These are phyloP conservation scores for Bradypodion ventrale DNA, from an alignment of 2,797 vertebrate genomes.

Conservation along the genomic window DNA sequence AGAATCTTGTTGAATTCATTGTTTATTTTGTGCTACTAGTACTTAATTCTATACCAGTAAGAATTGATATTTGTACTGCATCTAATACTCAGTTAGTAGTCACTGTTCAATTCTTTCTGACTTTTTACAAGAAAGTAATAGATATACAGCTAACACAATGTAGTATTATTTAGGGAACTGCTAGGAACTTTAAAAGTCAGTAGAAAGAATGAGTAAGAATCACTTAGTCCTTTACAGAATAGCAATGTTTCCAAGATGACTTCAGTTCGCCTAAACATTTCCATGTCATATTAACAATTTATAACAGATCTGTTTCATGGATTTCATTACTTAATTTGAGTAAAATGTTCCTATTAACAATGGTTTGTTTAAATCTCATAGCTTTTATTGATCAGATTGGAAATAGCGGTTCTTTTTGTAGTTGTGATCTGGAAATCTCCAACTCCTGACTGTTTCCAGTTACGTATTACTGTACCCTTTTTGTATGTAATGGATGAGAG, in stretches of 20 bases:
- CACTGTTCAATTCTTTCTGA: neutral
- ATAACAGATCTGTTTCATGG: conserved; percentile 1
- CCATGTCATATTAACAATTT: neutral
- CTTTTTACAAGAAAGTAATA: conserved; percentile 31
- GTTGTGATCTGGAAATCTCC: neutral
- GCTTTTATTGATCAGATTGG: neutral
- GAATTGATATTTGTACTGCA: conserved; percentile 4
- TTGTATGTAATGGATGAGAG: no score
- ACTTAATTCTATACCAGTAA: conserved; percentile 6
- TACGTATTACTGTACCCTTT: neutral
- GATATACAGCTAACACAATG: neutral
- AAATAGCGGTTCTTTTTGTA: neutral
- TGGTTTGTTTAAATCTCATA: neutral
- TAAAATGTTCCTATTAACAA: conserved; percentile 2
- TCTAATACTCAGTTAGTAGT: neutral
- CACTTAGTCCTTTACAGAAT: conserved; percentile 20
- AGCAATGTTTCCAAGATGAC: conserved; percentile 25
- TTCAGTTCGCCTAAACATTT: conserved; percentile 26
- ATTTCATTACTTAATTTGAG: neutral
- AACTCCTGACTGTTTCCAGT: neutral
- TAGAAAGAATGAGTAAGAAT: conserved; percentile 32
- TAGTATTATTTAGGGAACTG: conserved; percentile 18
- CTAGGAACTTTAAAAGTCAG: conserved; percentile 27
- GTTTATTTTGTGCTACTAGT: neutral
- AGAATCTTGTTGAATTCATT: conserved; percentile 14